Evolutionary conservation across 2,113 vertebrate genomes (phyloP).

Genomic region (Noctilio leporinus): DNA sequence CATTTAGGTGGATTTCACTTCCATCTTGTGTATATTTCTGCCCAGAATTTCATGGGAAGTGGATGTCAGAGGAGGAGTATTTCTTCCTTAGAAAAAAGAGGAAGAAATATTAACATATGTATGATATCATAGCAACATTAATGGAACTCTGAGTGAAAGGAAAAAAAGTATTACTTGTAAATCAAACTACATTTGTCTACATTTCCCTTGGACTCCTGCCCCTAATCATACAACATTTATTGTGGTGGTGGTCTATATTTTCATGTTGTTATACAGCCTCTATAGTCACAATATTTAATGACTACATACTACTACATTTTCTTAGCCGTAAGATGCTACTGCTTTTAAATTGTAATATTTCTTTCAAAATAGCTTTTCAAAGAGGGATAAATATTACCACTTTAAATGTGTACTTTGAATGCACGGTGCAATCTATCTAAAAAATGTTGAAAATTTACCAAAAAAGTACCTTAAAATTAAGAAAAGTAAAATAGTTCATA

Average conservation of each 20-base stretch:
- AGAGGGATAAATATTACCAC: neutral
- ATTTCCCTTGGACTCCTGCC: neutral
- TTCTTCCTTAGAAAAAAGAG: neutral
- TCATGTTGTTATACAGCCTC: neutral
- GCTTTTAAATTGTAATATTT: conserved; percentile 20
- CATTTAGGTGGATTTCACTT: neutral
- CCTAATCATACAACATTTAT: neutral
- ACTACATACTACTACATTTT: neutral
- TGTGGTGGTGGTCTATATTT: neutral
- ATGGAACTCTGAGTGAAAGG: neutral
- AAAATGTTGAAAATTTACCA: conserved; percentile 30
- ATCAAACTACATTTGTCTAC: neutral
- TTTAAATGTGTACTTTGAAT: neutral
- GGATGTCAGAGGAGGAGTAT: neutral
- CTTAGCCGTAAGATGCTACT: neutral
- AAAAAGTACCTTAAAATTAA: neutral
- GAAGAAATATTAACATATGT: neutral
- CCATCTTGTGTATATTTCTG: neutral
- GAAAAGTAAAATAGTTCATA: neutral
- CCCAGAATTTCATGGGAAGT: neutral
- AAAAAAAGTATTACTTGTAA: neutral
- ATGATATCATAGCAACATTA: neutral
- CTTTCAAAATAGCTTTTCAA: conserved; percentile 23
- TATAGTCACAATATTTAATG: conserved; percentile 23
- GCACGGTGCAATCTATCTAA: neutral